Base-by-base conservation (phyloP, 2,113 vertebrate genomes). In the Notothenia coriiceps region DNA sequence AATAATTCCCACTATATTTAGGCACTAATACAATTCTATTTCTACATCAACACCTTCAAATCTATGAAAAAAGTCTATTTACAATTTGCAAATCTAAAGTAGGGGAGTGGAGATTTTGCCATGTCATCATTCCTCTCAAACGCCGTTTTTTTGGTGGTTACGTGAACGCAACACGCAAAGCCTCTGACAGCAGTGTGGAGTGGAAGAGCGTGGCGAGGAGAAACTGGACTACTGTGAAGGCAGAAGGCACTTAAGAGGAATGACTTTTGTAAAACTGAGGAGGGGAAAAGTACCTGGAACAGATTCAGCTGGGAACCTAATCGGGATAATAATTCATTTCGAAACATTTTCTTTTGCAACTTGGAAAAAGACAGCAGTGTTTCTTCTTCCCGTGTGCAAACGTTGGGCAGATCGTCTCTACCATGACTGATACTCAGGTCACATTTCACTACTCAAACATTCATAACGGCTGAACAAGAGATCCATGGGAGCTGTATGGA, bases 221-320 rank as follows among this genome's bases (percentile, higher is more conserved):
- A 60, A 72, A 68, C 50, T 17, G 43, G 64, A 64, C 63, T 55
- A 50, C 43, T 84, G 61, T 59, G 79, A 81, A 52, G 77, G 67
- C 74, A 78, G 77, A 95, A 95, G 94, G 95, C 95, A 95, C 94
- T 95, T 92, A 93, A 94, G 93, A 94, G 95, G 94, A 95, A 94
- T 92, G 93, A 93, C 83, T 59, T 81, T 79, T 83, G 77, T 77
- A 90, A 59, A 86, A 78, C 83, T 80, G 85, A 76, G 64, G 40
- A 18, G 64, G 68, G 51, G 54, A 44, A 55, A 46, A 20, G n/a
- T 14, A 25, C 25, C 66, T 76, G 35, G 10, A 54, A 43, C 46
- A 15, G 17, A 62, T 7, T 66, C 25, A n/a, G 35, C 52, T 54
- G 67, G 33, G 14, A 73, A 65, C 17, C 20, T 18, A 0, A 67